These are phyloP conservation scores for Mesembrinibis cayennensis DNA, from an alignment of 2,113 vertebrate species.

Conservation along the genomic window DNA sequence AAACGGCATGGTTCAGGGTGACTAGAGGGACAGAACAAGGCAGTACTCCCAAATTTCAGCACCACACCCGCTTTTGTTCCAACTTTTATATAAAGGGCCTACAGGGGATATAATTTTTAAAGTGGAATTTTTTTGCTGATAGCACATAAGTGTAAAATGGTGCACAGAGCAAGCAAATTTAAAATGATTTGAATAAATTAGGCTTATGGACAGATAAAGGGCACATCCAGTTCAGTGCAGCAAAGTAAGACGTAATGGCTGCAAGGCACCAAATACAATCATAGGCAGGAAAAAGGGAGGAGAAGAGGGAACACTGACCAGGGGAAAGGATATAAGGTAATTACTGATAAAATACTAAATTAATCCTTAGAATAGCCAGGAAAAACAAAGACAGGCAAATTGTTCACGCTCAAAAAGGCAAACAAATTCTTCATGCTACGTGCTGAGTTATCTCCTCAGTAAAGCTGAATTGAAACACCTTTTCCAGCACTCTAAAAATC, in stretches of 20 bases:
- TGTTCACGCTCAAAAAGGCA: not conserved
- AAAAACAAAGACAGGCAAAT: not conserved
- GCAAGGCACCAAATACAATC: not conserved
- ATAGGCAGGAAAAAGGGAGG: not conserved
- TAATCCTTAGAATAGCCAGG: not conserved
- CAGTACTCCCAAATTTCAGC: constrained; percentile 35
- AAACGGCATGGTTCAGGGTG: not conserved
- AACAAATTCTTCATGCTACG: not conserved
- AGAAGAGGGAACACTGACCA: not conserved
- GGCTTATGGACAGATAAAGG: constrained; percentile 27
- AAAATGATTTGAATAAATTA: constrained; percentile 37
- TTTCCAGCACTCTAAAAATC: not conserved
- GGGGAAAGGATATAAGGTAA: not conserved
- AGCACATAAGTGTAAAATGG: not conserved
- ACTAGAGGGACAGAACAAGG: constrained; percentile 23
- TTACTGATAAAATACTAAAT: constrained; percentile 24
- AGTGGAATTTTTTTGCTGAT: constrained; percentile 54
- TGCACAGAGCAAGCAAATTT: constrained; percentile 15
- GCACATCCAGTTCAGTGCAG: not conserved
- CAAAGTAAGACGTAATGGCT: constrained; percentile 3
- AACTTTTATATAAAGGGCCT: constrained; percentile 26
- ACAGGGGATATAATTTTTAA: constrained; percentile 12
- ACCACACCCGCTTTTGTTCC: not conserved
- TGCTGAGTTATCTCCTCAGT: not conserved
- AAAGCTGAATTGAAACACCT: not conserved